A percentile compares a stretch with the other conserved stretches of the same genome.
phyloP scores from a whole-genome alignment of 1,140 invertebrate species.

The Macrocentrus cingulum region DNA sequence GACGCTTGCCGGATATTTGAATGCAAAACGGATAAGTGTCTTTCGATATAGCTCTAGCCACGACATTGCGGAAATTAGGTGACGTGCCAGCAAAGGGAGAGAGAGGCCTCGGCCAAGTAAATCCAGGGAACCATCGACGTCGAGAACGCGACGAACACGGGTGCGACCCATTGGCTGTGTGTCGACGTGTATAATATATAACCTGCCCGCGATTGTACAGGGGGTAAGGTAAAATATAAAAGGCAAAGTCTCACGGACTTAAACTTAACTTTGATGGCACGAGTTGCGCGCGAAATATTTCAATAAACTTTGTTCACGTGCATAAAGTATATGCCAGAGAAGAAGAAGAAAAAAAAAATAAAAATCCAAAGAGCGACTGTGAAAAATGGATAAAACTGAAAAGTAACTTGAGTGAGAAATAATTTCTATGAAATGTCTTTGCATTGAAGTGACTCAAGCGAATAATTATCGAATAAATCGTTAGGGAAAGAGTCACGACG shows the following conservation, averaged over 20 bases:
- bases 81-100: slow-evolving; percentile 29
- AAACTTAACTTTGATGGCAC: slow-evolving; percentile 11
- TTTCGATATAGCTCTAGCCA: slow-evolving; percentile 32
- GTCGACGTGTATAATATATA: too few species aligned
- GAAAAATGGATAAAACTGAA: too few species aligned
- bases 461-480: too few species aligned
- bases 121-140: slow-evolving; percentile 19
- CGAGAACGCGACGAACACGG: not conserved
- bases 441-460: too few species aligned
- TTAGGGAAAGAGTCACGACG: too few species aligned
- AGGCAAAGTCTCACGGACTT: not conserved
- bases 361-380: too few species aligned
- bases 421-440: too few species aligned
- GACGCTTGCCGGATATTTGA: not conserved
- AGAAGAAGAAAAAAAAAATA: not conserved
- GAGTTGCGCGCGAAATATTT: slow-evolving; percentile 6
- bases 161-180: too few species aligned
- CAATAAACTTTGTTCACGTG: slow-evolving; percentile 7
- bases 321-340: not conserved
- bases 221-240: slow-evolving; percentile 15
- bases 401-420: too few species aligned
- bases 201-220: too few species aligned
- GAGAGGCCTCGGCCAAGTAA: not conserved
- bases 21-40: slow-evolving; percentile 29
- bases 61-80: slow-evolving; percentile 37